Conservation (phyloP, 2,888 invertebrate genomes). For the Oxytorus armatus region DNA sequence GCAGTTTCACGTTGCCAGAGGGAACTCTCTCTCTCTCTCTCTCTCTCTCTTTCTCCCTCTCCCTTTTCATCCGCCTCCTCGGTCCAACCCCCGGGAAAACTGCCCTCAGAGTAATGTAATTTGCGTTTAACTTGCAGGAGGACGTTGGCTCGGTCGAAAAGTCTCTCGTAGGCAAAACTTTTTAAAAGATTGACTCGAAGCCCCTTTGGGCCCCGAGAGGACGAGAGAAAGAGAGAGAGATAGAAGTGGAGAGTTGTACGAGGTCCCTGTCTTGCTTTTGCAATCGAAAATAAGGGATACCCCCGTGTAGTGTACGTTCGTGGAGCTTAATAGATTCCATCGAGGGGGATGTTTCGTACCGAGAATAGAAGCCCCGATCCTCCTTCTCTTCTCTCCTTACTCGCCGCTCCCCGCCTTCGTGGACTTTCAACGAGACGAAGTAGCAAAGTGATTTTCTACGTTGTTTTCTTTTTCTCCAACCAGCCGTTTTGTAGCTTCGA, state of each 20-base stretch:
- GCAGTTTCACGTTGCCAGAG: slow-evolving; percentile 50
- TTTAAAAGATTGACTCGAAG: slow-evolving; percentile 81
- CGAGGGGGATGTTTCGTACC: slow-evolving; percentile 35
- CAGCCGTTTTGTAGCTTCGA: slow-evolving; percentile 49
- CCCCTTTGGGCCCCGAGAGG: slow-evolving; percentile 32
- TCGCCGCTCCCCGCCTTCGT: not conserved
- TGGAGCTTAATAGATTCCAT: slow-evolving; percentile 78
- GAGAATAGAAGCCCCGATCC: slow-evolving; percentile 20
- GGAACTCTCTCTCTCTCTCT: slow-evolving; percentile 16
- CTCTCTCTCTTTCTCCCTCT: too few relatives aligned
- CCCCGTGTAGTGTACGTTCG: slow-evolving; percentile 50
- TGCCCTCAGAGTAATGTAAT: slow-evolving; percentile 80
- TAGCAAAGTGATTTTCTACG: slow-evolving; percentile 58
- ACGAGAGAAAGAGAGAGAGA: slow-evolving; percentile 21
- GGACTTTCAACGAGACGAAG: slow-evolving; percentile 56
- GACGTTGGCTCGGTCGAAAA: slow-evolving; percentile 65
- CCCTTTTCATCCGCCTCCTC: not conserved
- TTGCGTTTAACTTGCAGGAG: slow-evolving; percentile 80
- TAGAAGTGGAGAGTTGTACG: slow-evolving; percentile 1
- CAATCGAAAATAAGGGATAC: slow-evolving; percentile 75
- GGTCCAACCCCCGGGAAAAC: slow-evolving; percentile 58
- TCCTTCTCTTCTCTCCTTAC: slow-evolving; percentile 13
- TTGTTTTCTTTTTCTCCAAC: slow-evolving; percentile 20
- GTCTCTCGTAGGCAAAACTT: slow-evolving; percentile 75
- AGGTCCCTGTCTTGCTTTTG: slow-evolving; percentile 51